Conservation (phyloP, 2,113 vertebrate genomes). For the Dromaius novaehollandiae region DNA sequence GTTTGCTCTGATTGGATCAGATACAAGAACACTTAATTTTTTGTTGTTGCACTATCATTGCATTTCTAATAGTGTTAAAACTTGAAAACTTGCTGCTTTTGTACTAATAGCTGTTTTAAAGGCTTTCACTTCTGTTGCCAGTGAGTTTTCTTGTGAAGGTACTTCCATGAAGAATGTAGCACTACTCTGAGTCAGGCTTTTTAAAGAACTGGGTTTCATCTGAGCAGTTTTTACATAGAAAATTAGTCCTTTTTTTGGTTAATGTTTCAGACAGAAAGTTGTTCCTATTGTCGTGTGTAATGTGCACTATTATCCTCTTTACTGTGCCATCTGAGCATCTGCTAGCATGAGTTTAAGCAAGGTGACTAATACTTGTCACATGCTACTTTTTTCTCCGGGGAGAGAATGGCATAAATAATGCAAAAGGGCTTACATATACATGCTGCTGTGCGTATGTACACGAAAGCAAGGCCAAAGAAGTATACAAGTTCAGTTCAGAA, state of each 20-base stretch:
- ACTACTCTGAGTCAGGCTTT: neutral
- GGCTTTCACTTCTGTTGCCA: neutral
- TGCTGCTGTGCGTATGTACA: neutral
- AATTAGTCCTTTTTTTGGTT: neutral
- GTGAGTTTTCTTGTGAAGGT: neutral
- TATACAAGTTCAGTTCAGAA: fast-evolving
- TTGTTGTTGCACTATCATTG: neutral
- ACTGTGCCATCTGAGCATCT: neutral
- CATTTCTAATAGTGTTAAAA: neutral
- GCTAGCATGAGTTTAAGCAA: neutral
- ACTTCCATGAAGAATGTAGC: neutral
- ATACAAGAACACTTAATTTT: neutral
- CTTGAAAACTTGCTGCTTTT: neutral
- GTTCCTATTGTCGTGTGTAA: neutral
- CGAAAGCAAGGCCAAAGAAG: neutral
- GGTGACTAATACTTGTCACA: neutral
- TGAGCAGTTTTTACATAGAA: neutral
- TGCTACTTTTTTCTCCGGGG: neutral
- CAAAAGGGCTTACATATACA: neutral
- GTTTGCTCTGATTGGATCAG: neutral
- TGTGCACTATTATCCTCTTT: neutral
- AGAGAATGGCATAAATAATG: neutral
- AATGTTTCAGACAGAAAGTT: neutral
- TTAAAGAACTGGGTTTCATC: neutral
- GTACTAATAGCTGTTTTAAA: neutral